Evolutionary conservation across 1,140 invertebrate genomes (phyloP), one percentile per base, ranked within the genome.

Genomic region (Oryzaephilus surinamensis): DNA sequence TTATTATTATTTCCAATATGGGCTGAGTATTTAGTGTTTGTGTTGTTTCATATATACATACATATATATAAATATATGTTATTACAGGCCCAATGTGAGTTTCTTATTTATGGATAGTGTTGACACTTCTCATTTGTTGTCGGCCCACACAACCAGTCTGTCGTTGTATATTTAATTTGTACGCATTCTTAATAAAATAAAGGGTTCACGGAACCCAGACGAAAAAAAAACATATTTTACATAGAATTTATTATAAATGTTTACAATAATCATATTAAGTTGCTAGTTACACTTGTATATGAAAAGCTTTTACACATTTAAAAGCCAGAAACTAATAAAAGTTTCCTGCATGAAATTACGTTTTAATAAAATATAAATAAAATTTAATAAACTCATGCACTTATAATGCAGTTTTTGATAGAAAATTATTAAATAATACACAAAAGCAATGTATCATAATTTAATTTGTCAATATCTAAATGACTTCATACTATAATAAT

Each of bases 61-160:
- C 43, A 38, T 26, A 46, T 41, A 38, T 46, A 46, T 46, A 46
- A 46, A 46, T 46, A 46, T 46, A 46, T 46, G 44, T 46, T 46
- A 46, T 46, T 46, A 46, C 38, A 41, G 38, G 33, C 30, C 17
- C 30, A 30, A 46, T 41, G 35, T 26, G 44, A 41, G 44, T 46
- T 41, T 46, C 38, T 49, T 52, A 52, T 52, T 52, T 52, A 52
- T 52, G 54, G 50, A 54, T 52, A 52, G 50, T 57, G 54, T 57
- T 57, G 54, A 57, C 54, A 52, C 41, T 51, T 57, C 54, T 52
- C 54, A 54, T 57, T 57, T 57, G 54, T 57, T 50, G 45, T 21
- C 49, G 40, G 52, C 54, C 54, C 54, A 57, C 54, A 56, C 53
- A 50, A 15, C 47, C 51, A 28, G 45, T 36, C 33, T 46, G 44